Base-by-base conservation (phyloP, 2,888 invertebrate genomes). In the Drosophila rubida region DNA sequence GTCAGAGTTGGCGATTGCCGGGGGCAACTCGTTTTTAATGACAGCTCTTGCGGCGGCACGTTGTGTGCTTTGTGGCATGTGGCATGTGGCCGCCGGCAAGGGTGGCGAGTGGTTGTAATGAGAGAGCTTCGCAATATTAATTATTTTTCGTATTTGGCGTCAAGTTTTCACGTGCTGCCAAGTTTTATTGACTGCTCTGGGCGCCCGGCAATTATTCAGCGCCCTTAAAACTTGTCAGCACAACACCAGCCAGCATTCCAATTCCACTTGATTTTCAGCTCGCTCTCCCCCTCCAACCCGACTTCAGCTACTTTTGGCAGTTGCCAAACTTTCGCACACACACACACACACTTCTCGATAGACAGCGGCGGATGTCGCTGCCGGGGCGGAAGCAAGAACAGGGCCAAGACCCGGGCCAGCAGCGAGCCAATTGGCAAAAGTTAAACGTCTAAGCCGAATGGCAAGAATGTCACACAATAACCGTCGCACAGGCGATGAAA, bases 211-310 rank as follows among this genome's bases (percentile, higher is more conserved):
- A 71, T 71, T 71, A 70, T 45, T 62, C 44, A 39, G 9, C 37
- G n/a, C 42, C 25, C 46, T 41, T 45, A 42, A 63, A 75, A 80
- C 53, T 69, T 66, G 67, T 58, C 60, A 58, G 35, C 49, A 44
- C 23, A 61, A 45, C 45, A 48, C 42, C n/a, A n/a, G n/a, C 41
- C 22, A 14, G 14, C 7, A 55, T 57, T 25, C 45, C 23, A 58
- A 55, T 57, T 25, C 45, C 23, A 58, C 50, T 49, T 41, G 41
- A 58, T 63, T 45, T 55, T 22, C 27, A n/a, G 32, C 32, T 11
- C 13, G 16, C 19, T 9, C 25, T 62, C 16, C 0, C 42, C 9
- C 45, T 2, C 32, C 19, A 37, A n/a, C 5, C 46, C 62, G 63
- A 73, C 62, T 59, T 73, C 51, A 27, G 19, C 35, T n/a, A 11